Evolutionary conservation across 2,113 vertebrate species (phyloP).

Genomic region (Zapornia atra): DNA sequence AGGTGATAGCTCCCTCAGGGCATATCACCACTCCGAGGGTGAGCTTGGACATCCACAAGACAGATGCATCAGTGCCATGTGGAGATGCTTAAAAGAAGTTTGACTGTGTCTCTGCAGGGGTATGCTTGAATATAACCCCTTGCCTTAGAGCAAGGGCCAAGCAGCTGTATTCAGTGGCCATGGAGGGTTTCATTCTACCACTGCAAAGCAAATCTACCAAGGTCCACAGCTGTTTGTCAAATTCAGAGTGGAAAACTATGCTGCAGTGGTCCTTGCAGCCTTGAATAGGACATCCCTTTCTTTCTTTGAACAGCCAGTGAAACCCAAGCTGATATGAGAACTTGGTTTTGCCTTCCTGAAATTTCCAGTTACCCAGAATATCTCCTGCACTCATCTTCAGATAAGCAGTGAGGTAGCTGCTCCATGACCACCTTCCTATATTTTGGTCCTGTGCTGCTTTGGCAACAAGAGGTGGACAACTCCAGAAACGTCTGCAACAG

Average conservation of each 20-base stretch:
- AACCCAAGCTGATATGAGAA: not conserved
- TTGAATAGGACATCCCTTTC: not conserved
- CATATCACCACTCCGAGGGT: not conserved
- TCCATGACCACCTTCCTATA: not conserved
- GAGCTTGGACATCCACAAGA: not conserved
- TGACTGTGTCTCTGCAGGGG: not conserved
- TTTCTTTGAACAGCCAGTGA: not conserved
- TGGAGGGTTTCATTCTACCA: not conserved
- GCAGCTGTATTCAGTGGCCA: not conserved
- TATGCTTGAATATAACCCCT: not conserved
- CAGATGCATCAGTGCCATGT: not conserved
- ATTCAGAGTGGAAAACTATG: not conserved
- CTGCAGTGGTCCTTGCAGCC: not conserved
- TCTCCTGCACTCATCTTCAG: not conserved
- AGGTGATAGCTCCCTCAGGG: not conserved
- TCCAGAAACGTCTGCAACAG: not conserved
- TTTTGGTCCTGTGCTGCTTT: not conserved
- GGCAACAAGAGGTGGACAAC: not conserved
- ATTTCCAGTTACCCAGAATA: not conserved
- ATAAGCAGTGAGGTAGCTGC: not conserved
- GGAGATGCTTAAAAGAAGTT: not conserved
- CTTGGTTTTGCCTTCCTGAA: not conserved
- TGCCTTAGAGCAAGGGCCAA: fast-evolving
- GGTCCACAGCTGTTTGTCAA: not conserved
- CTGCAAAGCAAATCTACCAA: not conserved